Base-by-base conservation (phyloP, 1,140 invertebrate genomes). In the Nilaparvata lugens region DNA sequence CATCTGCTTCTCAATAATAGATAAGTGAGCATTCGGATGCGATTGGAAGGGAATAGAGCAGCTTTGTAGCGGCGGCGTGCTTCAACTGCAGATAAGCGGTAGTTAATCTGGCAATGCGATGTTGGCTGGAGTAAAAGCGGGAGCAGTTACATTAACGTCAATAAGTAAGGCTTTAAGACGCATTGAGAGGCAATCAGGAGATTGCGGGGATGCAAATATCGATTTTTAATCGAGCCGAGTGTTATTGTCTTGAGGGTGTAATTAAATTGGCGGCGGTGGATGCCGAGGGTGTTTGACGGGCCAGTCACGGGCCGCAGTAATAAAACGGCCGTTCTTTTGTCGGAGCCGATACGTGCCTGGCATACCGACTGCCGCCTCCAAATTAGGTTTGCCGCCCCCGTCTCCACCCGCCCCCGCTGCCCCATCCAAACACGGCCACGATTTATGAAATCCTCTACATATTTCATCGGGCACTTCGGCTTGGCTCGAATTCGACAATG, bases 401-500 rank as follows among this genome's bases (percentile, higher is more conserved):
- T 5, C 42, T 16, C 45, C 45, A 48, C 7, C 45, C 45, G n/a
- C n/a, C n/a, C n/a, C n/a, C n/a, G n/a, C n/a, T n/a, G n/a, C 42
- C 45, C 45, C 45, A 48, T 18, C 45, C 45, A 6, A 35, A 35
- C 31, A 35, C 31, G 31, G 31, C 45, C 45, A 48, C 45, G 45
- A 48, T 48, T 48, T 48, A 48, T 48, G 45, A 48, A 48, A 48
- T 48, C 45, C 45, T 9, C 21, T 48, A 48, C 45, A 48, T 48
- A 48, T 48, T 48, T 48, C 45, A 48, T 48, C 21, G 45, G 45
- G 16, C 45, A 48, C 45, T 48, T 48, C 45, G 21, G 21, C 16
- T 48, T 23, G 16, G 45, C 21, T 48, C 45, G 45, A 18, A 48
- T 48, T 23, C 45, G 16, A 18, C 16, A 48, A 48, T 48, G 45